Percentiles rank a stretch among this genome's conserved stretches.
Evolutionary conservation across 2,888 invertebrate species (phyloP).

Genomic region (Agrochola macilenta): DNA sequence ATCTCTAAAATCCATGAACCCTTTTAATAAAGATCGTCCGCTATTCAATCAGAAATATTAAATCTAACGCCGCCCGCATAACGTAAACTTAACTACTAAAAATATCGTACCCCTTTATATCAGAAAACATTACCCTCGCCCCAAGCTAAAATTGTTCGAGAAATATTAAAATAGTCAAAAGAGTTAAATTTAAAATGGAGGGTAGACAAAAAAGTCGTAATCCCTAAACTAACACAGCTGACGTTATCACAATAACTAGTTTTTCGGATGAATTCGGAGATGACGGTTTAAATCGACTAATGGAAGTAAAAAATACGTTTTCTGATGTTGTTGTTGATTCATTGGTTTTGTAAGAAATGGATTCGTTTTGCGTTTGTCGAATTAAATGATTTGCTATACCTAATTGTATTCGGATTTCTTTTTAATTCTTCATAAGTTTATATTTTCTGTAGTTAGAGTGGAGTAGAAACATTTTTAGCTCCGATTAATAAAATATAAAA

Average conservation of each 20-base stretch:
- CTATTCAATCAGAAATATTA: constrained; percentile 78
- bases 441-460: not conserved
- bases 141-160: constrained; percentile 85
- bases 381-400: constrained; percentile 33
- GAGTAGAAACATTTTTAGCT: too few relatives aligned
- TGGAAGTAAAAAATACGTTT: constrained; percentile 49
- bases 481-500: not conserved
- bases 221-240: constrained; percentile 89
- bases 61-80: constrained; percentile 83
- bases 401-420: constrained; percentile 5
- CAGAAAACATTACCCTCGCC: constrained; percentile 85
- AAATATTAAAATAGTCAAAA: constrained; percentile 91
- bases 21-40: constrained; percentile 71
- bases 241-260: constrained; percentile 77
- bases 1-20: constrained; percentile 71
- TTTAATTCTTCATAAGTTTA: constrained; percentile 12
- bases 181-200: constrained; percentile 90
- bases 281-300: constrained; percentile 61
- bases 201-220: constrained; percentile 84
- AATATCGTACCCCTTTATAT: constrained; percentile 81
- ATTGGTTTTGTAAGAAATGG: constrained; percentile 49
- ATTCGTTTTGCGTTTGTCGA: constrained; percentile 59
- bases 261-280: constrained; percentile 63
- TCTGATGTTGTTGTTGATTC: constrained; percentile 51
- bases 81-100: constrained; percentile 74